Evolutionary conservation across 37 sponge, comb jelly and placozoan species (phyloP).

Genomic region (Spongia lamella): DNA sequence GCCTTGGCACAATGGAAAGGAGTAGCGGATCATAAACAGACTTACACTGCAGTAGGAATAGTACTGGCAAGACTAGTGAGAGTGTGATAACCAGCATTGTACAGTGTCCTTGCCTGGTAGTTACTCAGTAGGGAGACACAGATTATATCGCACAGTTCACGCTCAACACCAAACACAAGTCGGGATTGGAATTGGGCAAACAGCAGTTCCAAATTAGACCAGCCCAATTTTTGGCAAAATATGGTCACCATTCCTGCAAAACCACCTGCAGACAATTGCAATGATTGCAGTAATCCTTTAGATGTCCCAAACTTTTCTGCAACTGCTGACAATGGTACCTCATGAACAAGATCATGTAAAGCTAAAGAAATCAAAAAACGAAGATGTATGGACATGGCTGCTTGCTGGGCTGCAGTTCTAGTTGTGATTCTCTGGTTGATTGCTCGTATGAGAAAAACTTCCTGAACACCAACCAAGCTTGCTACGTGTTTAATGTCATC

Average conservation of each 20-base stretch:
- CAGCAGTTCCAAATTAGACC: slow-evolving; percentile 87
- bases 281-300: slow-evolving; percentile 91
- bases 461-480: slow-evolving; percentile 82
- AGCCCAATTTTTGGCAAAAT: slow-evolving; percentile 89
- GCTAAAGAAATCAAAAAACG: slow-evolving; percentile 92
- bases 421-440: slow-evolving; percentile 57
- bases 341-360: slow-evolving; percentile 88
- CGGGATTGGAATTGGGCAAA: slow-evolving; percentile 94
- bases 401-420: slow-evolving; percentile 53
- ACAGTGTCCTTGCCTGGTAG: slow-evolving; percentile 84
- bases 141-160: slow-evolving; percentile 92
- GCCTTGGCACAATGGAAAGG: slow-evolving; percentile 82
- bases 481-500: slow-evolving; percentile 84
- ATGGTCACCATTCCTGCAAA: slow-evolving; percentile 97
- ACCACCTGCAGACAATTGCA: slow-evolving; percentile 89
- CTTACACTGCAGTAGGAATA: slow-evolving; percentile 64
- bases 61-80: slow-evolving; percentile 82
- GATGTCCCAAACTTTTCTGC: slow-evolving; percentile 76
- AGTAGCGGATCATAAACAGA: slow-evolving; percentile 64
- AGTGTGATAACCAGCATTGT: slow-evolving; percentile 90
- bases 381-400: slow-evolving; percentile 58
- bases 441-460: slow-evolving; percentile 81
- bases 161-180: slow-evolving; percentile 90
- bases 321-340: slow-evolving; percentile 75
- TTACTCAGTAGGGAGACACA: slow-evolving; percentile 85